These are phyloP conservation scores for Sardina pilchardus DNA, from an alignment of 2,113 vertebrate species.

Conservation along the genomic window DNA sequence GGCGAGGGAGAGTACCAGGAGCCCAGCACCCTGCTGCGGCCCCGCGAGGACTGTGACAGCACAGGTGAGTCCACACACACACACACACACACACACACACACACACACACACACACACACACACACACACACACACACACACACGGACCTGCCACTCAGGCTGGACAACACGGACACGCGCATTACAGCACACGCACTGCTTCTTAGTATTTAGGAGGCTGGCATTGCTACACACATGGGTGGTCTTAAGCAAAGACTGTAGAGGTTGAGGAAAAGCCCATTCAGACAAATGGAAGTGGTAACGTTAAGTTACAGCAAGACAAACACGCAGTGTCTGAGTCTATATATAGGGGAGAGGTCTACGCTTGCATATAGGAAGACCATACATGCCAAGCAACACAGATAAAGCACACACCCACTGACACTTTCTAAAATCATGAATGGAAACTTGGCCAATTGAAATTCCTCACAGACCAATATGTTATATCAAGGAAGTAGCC, in stretches of 20 bases:
- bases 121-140: conserved; percentile 20
- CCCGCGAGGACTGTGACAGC: conserved; percentile 76
- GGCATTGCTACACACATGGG: neutral
- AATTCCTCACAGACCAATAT: neutral
- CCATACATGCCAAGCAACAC: neutral
- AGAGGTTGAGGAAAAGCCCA: no score
- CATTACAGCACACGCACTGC: neutral
- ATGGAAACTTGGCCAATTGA: neutral
- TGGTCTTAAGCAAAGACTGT: neutral
- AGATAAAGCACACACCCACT: neutral
- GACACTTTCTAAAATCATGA: neutral
- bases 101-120: conserved; percentile 20
- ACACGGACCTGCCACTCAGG: neutral
- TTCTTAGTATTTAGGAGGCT: neutral
- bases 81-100: neutral
- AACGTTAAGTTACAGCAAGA: neutral
- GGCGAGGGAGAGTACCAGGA: conserved; percentile 84
- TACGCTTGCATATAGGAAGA: neutral
- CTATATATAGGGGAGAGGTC: neutral
- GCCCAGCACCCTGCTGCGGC: conserved; percentile 77
- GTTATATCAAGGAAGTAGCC: neutral
- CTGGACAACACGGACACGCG: no score
- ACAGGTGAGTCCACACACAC: conserved; percentile 72
- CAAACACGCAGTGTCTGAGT: neutral
- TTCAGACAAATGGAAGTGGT: neutral